Evolutionary conservation across 1,140 invertebrate species (phyloP).

Genomic region (Aphelinus certus): DNA sequence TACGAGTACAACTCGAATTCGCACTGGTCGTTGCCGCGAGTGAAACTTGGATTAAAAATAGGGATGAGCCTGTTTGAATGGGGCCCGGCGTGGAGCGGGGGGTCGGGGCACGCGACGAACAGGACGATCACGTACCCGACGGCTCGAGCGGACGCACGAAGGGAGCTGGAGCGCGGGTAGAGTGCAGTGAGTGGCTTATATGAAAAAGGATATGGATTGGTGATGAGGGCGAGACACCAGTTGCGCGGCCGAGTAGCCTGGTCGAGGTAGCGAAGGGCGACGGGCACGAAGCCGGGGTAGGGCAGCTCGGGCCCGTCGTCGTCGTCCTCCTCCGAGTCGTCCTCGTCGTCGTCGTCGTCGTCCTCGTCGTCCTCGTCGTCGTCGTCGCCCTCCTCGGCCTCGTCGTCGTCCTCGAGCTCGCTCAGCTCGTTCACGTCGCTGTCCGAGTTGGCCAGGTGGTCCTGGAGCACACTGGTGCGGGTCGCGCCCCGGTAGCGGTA

Average conservation of each 20-base stretch:
- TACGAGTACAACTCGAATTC: too few relatives aligned
- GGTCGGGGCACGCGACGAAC: too few relatives aligned
- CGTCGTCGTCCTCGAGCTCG: slow-evolving; percentile 69
- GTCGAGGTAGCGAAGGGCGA: slow-evolving; percentile 84
- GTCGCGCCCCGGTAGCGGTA: slow-evolving; percentile 62
- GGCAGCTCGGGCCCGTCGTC: slow-evolving; percentile 74
- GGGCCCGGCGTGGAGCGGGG: too few relatives aligned
- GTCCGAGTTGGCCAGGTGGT: slow-evolving; percentile 54
- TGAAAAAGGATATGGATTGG: slow-evolving; percentile 98
- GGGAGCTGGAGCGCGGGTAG: too few relatives aligned
- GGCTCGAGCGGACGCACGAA: too few relatives aligned
- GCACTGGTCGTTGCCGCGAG: too few relatives aligned
- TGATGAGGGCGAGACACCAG: slow-evolving; percentile 94
- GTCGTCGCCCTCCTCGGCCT: slow-evolving; percentile 63
- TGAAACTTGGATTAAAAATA: too few relatives aligned
- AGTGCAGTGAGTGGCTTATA: too few relatives aligned
- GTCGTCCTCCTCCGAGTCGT: slow-evolving; percentile 68
- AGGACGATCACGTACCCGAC: too few relatives aligned
- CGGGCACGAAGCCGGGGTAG: slow-evolving; percentile 88
- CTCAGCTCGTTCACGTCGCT: slow-evolving; percentile 63
- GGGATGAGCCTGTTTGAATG: too few relatives aligned
- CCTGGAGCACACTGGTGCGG: slow-evolving; percentile 47
- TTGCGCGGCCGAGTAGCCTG: slow-evolving; percentile 87
- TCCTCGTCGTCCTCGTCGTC: slow-evolving; percentile 72
- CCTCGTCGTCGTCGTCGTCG: slow-evolving; percentile 59